phyloP scores from a whole-genome alignment of 2,113 vertebrate species.

The Himantopus leucocephalus region DNA sequence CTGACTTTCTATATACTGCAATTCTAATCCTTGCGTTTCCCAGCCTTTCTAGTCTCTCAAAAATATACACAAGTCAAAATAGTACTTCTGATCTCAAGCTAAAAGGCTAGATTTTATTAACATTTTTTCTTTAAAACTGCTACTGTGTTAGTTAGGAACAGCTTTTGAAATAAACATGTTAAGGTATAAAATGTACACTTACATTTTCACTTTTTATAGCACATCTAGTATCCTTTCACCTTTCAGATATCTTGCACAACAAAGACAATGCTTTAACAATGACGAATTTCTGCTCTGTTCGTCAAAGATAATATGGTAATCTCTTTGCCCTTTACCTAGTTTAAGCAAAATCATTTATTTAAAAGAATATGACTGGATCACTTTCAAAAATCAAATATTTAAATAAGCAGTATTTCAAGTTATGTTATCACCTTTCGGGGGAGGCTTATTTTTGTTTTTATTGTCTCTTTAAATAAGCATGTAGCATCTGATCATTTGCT shows the following conservation, averaged over 20 bases:
- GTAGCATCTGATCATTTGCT: neutral
- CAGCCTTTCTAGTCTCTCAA: neutral
- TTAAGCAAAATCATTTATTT: neutral
- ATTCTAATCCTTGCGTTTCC: neutral
- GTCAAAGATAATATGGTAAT: neutral
- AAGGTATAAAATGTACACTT: neutral
- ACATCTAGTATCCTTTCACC: neutral
- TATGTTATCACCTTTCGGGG: neutral
- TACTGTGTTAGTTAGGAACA: neutral
- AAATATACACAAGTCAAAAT: neutral
- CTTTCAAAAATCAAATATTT: neutral
- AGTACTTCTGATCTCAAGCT: neutral
- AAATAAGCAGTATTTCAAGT: neutral
- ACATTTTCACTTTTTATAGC: neutral
- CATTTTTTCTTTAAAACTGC: neutral
- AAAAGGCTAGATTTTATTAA: neutral
- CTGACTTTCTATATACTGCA: neutral
- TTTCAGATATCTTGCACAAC: neutral
- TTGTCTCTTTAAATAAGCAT: neutral
- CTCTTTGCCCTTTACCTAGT: neutral
- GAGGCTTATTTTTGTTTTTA: neutral
- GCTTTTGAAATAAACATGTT: neutral
- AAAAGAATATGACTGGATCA: neutral
- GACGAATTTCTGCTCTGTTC: neutral
- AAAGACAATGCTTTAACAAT: neutral